phyloP scores from a whole-genome alignment of 1,140 invertebrate genomes.

The Venustaconcha ellipsiformis region DNA sequence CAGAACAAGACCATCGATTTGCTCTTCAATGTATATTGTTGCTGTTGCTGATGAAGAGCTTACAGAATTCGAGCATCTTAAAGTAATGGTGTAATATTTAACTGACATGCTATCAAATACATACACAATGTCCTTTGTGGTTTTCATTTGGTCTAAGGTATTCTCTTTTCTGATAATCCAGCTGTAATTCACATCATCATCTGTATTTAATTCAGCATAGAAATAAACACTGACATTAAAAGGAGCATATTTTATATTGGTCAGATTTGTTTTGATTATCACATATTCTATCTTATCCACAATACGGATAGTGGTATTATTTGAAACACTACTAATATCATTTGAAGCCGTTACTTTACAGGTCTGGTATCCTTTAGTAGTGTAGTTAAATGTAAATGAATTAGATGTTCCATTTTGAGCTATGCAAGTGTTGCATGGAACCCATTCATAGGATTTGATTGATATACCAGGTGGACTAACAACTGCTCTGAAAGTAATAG shows the following conservation, averaged over 20 bases:
- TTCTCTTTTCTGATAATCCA: neutral
- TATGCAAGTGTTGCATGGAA: neutral
- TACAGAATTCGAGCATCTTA: no score
- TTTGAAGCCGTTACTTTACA: slow-evolving; percentile 11
- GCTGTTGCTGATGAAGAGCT: no score
- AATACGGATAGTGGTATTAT: slow-evolving; percentile 9
- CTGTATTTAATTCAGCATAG: neutral
- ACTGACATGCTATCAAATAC: no score
- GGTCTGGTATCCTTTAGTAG: slow-evolving; percentile 9
- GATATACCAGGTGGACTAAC: slow-evolving; percentile 3
- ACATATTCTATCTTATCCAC: slow-evolving; percentile 2
- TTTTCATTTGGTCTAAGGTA: neutral
- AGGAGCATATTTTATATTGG: neutral
- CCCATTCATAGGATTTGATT: slow-evolving; percentile 5
- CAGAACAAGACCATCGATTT: no score
- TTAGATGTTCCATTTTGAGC: neutral
- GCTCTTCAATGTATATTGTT: no score
- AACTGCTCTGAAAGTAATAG: slow-evolving; percentile 3
- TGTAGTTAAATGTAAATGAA: neutral
- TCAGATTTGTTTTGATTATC: slow-evolving; percentile 13
- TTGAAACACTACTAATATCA: slow-evolving; percentile 12
- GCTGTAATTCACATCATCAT: neutral
- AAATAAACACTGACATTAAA: slow-evolving; percentile 4
- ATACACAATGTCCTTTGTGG: no score
- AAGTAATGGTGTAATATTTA: no score